Conservation (phyloP, 2,888 invertebrate species). For the Mythimna impura region DNA sequence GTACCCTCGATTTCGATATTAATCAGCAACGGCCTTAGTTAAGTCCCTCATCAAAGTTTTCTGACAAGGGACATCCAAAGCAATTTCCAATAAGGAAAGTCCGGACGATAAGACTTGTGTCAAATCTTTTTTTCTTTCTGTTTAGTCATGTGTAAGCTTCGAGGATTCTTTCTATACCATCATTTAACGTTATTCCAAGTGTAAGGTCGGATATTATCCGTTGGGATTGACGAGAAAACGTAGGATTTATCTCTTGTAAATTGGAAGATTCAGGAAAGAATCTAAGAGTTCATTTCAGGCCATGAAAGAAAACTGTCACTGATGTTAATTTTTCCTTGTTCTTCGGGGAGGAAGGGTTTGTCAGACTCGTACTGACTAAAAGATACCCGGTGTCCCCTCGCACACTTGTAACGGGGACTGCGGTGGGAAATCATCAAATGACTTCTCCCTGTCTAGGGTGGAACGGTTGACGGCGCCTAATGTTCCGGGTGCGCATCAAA, state of each 20-base stretch:
- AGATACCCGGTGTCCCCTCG: too few species aligned
- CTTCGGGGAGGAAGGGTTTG: too few species aligned
- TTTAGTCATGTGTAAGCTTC: conserved; percentile 65
- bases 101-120: conserved; percentile 59
- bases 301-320: not conserved
- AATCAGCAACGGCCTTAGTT: conserved; percentile 60
- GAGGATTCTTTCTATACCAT: conserved; percentile 35
- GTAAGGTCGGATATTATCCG: conserved; percentile 22
- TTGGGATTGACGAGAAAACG: conserved; percentile 16
- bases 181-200: conserved; percentile 34
- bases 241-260: conserved; percentile 18
- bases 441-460: too few species aligned
- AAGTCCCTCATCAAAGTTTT: conserved; percentile 66
- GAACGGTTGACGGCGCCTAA: too few species aligned
- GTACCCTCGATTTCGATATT: conserved; percentile 48
- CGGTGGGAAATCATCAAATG: too few species aligned
- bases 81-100: conserved; percentile 67
- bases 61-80: conserved; percentile 60
- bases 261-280: not conserved
- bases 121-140: conserved; percentile 66
- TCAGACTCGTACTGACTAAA: too few species aligned
- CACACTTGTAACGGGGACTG: too few species aligned
- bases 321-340: not conserved
- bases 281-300: not conserved
- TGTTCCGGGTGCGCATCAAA: too few species aligned